Conservation (phyloP, 2,113 vertebrate species). For the Gallinago paraguaiae region DNA sequence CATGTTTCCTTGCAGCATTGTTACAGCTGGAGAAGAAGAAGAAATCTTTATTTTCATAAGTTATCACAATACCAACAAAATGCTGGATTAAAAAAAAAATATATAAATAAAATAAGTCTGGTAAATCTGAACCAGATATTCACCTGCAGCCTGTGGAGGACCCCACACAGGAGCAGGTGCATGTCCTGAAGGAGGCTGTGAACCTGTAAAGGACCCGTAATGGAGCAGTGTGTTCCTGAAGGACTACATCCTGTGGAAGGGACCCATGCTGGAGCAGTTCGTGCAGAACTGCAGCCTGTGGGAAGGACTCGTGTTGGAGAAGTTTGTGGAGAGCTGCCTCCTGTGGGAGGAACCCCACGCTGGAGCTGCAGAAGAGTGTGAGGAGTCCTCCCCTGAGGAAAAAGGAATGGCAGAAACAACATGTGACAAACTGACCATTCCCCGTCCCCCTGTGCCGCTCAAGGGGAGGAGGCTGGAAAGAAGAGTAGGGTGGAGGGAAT, state of each 20-base stretch:
- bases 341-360: fast-evolving
- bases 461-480: fast-evolving
- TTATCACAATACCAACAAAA: not conserved
- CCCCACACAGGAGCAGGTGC: fast-evolving
- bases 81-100: too few relatives aligned
- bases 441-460: fast-evolving
- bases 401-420: fast-evolving
- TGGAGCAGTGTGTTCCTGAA: too few relatives aligned
- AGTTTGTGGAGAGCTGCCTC: fast-evolving
- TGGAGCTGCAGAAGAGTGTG: fast-evolving
- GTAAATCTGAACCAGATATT: not conserved
- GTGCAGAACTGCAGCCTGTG: fast-evolving
- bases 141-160: fast-evolving
- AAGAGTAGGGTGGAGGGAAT: fast-evolving
- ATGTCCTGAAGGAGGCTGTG: not conserved
- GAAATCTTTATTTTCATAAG: not conserved
- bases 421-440: not conserved
- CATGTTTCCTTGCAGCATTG: not conserved
- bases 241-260: not conserved
- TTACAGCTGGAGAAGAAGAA: not conserved
- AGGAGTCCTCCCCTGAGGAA: not conserved
- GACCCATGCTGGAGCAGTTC: not conserved
- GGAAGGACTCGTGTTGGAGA: fast-evolving
- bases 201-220: fast-evolving
- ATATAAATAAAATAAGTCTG: too few relatives aligned